phyloP scores from a whole-genome alignment of 1,140 invertebrate genomes.

The Diachasmimorpha longicaudata region DNA sequence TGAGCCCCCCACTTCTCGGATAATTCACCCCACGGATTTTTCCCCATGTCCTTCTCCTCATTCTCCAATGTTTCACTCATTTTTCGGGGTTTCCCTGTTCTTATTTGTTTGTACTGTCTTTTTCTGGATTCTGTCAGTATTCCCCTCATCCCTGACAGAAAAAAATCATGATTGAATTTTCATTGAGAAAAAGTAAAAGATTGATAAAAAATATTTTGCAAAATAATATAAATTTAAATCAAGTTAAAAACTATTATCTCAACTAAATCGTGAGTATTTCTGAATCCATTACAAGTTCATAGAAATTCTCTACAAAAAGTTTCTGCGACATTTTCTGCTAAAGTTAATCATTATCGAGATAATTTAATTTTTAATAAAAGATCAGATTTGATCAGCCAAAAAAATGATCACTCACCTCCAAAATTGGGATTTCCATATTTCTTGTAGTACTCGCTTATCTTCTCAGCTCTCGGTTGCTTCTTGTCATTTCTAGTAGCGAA shows the following conservation, averaged over 20 bases:
- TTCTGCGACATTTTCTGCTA: neutral
- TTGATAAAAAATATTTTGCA: conserved; percentile 34
- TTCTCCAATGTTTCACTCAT: conserved; percentile 41
- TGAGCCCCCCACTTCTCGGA: conserved; percentile 73
- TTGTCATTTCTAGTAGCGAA: conserved; percentile 74
- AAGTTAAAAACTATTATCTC: neutral
- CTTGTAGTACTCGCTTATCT: conserved; percentile 70
- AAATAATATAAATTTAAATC: neutral
- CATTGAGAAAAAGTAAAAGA: neutral
- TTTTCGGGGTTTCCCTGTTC: conserved; percentile 31
- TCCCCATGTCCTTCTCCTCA: conserved; percentile 53
- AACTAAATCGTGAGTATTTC: no score
- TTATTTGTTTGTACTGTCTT: conserved; percentile 51
- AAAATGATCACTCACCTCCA: conserved; percentile 55
- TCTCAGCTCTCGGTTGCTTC: conserved; percentile 68
- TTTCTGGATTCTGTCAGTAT: conserved; percentile 65
- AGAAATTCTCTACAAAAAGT: no score
- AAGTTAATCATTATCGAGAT: no score
- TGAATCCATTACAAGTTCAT: no score
- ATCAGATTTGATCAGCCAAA: no score
- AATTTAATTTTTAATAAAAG: no score
- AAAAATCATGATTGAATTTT: neutral
- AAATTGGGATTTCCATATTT: conserved; percentile 72
- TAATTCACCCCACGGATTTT: conserved; percentile 78
- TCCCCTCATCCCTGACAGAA: conserved; percentile 56